phyloP scores from a whole-genome alignment of 2,888 invertebrate species.

The Phyllotreta cruciferae region DNA sequence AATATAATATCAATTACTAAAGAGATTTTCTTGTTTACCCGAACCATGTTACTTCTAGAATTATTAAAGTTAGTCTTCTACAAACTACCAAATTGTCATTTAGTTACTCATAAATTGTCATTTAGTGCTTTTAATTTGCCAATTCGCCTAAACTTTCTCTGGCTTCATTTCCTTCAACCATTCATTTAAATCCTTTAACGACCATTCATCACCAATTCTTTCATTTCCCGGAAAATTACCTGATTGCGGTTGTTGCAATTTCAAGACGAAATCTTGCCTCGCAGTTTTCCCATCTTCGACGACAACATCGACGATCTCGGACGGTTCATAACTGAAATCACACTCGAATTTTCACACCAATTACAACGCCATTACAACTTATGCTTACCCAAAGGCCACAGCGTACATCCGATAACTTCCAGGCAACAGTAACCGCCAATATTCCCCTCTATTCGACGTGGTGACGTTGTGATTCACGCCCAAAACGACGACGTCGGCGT shows the following conservation, averaged over 20 bases:
- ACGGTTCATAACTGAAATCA: conserved; percentile 64
- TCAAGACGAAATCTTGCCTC: conserved; percentile 61
- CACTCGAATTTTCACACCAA: conserved; percentile 23
- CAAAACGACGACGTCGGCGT: conserved; percentile 77
- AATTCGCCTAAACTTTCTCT: not conserved
- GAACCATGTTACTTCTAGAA: no score
- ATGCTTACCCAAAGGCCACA: conserved; percentile 72
- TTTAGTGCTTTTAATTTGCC: no score
- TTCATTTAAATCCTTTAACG: no score
- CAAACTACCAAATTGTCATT: no score
- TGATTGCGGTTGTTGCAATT: conserved; percentile 46
- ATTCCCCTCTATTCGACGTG: conserved; percentile 85
- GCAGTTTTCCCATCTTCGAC: conserved; percentile 57
- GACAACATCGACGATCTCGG: conserved; percentile 56
- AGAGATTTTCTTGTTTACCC: no score
- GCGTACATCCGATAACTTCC: conserved; percentile 83
- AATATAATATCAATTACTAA: no score
- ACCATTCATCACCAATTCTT: conserved; percentile 40
- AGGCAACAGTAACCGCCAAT: conserved; percentile 91
- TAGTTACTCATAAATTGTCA: no score
- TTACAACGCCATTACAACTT: not conserved
- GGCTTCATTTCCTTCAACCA: conserved; percentile 46
- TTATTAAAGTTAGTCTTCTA: no score
- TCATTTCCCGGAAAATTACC: conserved; percentile 44
- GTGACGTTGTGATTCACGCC: conserved; percentile 82